Conservation (phyloP, 2,113 vertebrate genomes). For the Spilogale gracilis region DNA sequence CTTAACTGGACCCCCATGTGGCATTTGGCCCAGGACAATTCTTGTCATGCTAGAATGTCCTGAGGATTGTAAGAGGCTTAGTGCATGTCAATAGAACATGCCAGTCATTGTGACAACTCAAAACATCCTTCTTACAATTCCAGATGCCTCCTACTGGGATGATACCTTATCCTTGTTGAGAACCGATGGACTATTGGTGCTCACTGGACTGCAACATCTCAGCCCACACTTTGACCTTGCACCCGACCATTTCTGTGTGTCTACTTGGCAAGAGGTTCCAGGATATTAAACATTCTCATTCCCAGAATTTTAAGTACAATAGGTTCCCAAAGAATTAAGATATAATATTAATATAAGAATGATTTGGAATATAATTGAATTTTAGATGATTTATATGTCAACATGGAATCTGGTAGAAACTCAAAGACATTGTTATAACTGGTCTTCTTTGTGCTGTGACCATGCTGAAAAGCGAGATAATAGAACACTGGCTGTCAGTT, state of each 20-base stretch:
- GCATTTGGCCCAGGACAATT: not conserved
- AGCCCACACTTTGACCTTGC: not conserved
- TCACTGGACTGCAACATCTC: not conserved
- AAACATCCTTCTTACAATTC: not conserved
- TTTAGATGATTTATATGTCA: conserved; percentile 46
- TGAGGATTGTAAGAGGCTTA: not conserved
- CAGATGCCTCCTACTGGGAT: not conserved
- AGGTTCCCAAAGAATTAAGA: not conserved
- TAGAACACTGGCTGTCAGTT: not conserved
- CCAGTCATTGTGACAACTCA: not conserved
- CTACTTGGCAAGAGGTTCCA: not conserved
- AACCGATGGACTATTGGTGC: not conserved
- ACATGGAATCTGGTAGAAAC: not conserved
- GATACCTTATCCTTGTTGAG: not conserved
- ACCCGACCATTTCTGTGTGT: not conserved
- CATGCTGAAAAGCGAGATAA: not conserved
- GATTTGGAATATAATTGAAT: conserved; percentile 7
- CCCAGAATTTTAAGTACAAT: not conserved
- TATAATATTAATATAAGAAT: not conserved
- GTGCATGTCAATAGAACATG: not conserved
- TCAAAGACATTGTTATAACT: not conserved
- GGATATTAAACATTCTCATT: not conserved
- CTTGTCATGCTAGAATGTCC: not conserved
- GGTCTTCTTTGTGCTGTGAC: not conserved
- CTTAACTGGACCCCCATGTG: not conserved